Evolutionary conservation across 2,113 vertebrate species (phyloP).

Genomic region (Perca flavescens): DNA sequence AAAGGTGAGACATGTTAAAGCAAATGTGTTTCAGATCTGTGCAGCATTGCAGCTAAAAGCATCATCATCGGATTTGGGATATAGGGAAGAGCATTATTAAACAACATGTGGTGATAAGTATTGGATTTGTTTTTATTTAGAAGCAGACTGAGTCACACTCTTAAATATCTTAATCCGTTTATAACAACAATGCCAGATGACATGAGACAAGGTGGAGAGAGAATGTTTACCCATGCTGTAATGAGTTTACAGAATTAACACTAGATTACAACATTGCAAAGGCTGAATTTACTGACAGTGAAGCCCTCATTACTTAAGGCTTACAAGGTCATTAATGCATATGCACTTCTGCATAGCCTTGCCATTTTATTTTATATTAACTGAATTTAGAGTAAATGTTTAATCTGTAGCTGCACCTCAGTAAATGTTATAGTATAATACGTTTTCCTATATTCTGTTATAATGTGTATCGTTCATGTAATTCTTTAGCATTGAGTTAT

Average conservation of each 20-base stretch:
- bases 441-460: neutral
- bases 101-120: neutral
- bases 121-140: neutral
- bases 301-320: neutral
- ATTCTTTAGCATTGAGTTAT: neutral
- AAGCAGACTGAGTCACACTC: neutral
- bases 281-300: constrained; percentile 8
- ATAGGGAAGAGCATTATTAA: neutral
- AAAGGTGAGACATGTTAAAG: neutral
- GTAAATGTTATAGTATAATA: neutral
- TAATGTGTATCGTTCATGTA: neutral
- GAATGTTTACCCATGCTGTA: neutral
- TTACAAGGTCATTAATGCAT: neutral
- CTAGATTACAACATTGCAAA: neutral
- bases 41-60: neutral
- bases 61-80: neutral
- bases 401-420: neutral
- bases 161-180: neutral
- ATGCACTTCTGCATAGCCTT: neutral
- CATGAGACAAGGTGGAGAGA: neutral
- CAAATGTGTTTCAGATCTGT: neutral
- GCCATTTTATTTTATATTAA: neutral
- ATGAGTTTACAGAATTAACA: neutral
- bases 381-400: neutral
- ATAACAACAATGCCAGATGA: neutral